Evolutionary conservation across 2,113 vertebrate genomes (phyloP).

Genomic region (Phocoena sinus): DNA sequence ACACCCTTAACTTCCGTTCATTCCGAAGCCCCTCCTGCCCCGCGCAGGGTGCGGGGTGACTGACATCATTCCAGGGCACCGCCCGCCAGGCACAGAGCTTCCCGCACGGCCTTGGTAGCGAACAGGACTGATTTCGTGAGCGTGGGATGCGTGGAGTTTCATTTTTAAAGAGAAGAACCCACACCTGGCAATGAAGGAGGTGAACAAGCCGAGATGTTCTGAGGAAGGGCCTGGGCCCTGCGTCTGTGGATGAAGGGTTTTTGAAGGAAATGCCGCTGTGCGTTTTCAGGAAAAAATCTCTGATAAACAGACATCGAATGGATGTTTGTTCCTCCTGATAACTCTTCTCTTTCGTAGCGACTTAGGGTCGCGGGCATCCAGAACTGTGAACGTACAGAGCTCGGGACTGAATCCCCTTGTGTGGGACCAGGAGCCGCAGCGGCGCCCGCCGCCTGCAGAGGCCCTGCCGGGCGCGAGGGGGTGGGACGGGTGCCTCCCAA

Average conservation of each 20-base stretch:
- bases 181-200: constrained; percentile 24
- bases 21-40: background rate
- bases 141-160: background rate
- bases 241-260: constrained; percentile 55
- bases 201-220: background rate
- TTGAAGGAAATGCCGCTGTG: background rate
- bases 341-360: background rate
- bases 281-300: constrained; percentile 13
- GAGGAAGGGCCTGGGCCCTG: background rate
- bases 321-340: constrained; percentile 59
- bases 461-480: background rate
- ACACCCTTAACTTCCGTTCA: background rate
- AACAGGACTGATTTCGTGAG: background rate
- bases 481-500: background rate
- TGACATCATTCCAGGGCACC: background rate
- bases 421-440: background rate
- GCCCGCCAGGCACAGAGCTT: background rate
- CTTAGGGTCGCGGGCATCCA: background rate
- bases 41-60: fast-evolving
- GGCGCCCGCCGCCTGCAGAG: background rate
- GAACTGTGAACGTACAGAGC: constrained; percentile 28
- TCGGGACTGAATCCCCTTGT: background rate
- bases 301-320: constrained; percentile 30
- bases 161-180: background rate
- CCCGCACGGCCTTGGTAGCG: background rate